A percentile compares a stretch with the other conserved stretches of the same genome.
Evolutionary conservation across 2,888 invertebrate species (phyloP).

Genomic region (Xanthia icteritia): DNA sequence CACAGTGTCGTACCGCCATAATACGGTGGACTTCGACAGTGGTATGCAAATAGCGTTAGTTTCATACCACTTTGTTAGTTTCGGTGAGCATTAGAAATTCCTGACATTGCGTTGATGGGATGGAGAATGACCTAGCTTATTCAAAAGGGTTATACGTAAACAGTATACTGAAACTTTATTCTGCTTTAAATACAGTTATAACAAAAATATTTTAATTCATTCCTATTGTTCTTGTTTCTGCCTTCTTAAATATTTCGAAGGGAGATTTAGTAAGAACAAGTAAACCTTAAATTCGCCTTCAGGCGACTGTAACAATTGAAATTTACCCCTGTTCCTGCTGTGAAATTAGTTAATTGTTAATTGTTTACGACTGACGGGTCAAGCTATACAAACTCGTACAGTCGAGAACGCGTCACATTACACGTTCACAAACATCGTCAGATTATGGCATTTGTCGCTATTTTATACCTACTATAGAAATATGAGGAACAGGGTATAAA

Average conservation of each 20-base stretch:
- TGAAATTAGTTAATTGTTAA: too few relatives aligned
- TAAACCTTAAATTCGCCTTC: not conserved
- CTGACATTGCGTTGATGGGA: not conserved
- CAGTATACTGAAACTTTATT: not conserved
- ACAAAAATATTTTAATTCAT: not conserved
- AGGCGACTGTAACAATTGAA: not conserved
- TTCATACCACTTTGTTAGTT: constrained; percentile 30
- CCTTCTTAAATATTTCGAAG: not conserved
- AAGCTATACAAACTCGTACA: constrained; percentile 12
- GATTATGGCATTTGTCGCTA: not conserved
- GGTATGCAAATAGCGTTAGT: constrained; percentile 7
- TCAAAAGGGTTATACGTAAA: not conserved
- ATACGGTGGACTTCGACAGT: not conserved
- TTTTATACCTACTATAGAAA: not conserved
- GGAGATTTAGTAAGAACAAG: too few relatives aligned
- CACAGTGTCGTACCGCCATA: not conserved
- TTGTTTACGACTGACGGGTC: constrained; percentile 17
- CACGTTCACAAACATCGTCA: not conserved
- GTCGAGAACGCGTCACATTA: constrained; percentile 7
- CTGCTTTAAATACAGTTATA: not conserved
- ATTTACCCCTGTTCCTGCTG: not conserved
- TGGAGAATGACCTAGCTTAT: not conserved
- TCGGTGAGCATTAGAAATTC: constrained; percentile 29
- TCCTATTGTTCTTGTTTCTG: not conserved
- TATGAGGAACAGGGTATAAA: too few relatives aligned